Percentiles rank a stretch among this genome's conserved stretches.
These are phyloP conservation scores for Sylvia borin DNA, from an alignment of 2,797 vertebrate species.

Conservation along the genomic window DNA sequence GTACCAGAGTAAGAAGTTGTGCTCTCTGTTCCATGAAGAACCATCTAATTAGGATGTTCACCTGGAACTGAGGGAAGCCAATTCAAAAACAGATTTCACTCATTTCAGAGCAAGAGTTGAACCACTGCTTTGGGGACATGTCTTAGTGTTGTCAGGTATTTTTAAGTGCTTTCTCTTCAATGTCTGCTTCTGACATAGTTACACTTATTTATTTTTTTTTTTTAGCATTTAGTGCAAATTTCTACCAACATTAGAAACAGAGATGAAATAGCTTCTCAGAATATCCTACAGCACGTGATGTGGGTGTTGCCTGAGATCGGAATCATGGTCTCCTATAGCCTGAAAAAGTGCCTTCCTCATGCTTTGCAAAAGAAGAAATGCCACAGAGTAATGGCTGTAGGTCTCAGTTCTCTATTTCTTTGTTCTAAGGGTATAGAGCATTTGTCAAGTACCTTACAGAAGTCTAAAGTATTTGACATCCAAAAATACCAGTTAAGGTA, in stretches of 20 bases:
- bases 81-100: not conserved
- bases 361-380: not conserved
- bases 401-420: not conserved
- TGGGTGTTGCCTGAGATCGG: not conserved
- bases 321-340: not conserved
- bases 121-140: not conserved
- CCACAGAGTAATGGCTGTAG: not conserved
- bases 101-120: not conserved
- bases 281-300: not conserved
- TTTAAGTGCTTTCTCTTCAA: not conserved
- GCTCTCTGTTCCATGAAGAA: not conserved
- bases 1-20: not conserved
- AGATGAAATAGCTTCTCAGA: not conserved
- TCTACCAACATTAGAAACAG: not conserved
- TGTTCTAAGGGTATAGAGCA: not conserved
- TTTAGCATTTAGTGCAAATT: not conserved
- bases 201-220: not conserved
- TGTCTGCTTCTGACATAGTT: not conserved
- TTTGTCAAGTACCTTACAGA: not conserved
- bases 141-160: constrained; percentile 18
- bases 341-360: not conserved
- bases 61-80: not conserved
- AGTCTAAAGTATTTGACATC: not conserved
- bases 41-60: not conserved
- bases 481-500: not conserved